A percentile compares a stretch with the other conserved stretches of the same genome.
Conservation (phyloP, 2,888 invertebrate species). For the Cremastinae sp. region DNA sequence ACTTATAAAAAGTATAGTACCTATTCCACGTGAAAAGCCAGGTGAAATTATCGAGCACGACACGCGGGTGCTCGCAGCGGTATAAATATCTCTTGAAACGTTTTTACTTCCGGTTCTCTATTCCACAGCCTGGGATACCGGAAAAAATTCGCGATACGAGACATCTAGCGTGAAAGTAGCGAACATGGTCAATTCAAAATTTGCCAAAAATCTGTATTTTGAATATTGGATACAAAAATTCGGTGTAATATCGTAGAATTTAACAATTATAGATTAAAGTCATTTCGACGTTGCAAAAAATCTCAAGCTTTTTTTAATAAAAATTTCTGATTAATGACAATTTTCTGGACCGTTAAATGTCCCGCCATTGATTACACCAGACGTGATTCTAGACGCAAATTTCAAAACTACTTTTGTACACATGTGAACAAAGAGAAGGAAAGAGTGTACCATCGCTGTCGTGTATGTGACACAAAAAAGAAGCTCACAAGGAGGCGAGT, state of each 20-base stretch:
- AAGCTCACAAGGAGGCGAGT: conserved; percentile 59
- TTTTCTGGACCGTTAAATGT: conserved; percentile 16
- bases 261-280: too few species aligned
- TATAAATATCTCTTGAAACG: conserved; percentile 29
- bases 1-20: conserved; percentile 33
- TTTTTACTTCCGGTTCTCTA: conserved; percentile 15
- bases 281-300: too few species aligned
- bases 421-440: conserved; percentile 18
- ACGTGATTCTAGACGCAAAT: conserved; percentile 54
- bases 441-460: conserved; percentile 46
- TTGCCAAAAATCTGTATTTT: too few species aligned
- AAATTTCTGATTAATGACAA: not conserved
- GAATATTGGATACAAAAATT: too few species aligned
- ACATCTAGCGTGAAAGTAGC: conserved; percentile 10
- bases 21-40: conserved; percentile 35
- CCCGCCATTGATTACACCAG: conserved; percentile 27
- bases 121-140: conserved; percentile 4
- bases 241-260: too few species aligned
- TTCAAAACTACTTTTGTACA: conserved; percentile 20
- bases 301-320: too few species aligned
- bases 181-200: not conserved
- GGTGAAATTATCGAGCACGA: conserved; percentile 42
- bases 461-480: conserved; percentile 30
- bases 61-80: conserved; percentile 32
- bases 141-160: conserved; percentile 4